Base-by-base conservation (phyloP, 2,113 vertebrate species). In the Spea bombifrons region DNA sequence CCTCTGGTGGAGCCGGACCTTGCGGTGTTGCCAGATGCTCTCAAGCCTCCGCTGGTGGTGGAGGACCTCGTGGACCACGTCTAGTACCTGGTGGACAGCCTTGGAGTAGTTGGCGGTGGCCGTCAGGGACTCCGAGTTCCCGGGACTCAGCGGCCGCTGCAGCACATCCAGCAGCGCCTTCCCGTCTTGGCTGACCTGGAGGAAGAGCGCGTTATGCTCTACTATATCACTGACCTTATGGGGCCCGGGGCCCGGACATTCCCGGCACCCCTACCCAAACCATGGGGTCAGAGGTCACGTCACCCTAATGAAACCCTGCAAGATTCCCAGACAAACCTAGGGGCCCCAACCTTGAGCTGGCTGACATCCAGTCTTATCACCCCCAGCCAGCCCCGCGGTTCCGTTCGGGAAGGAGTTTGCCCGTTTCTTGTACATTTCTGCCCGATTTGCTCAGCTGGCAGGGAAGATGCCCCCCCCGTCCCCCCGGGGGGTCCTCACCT, bases 91-190 rank as follows among this genome's bases (percentile, higher is more conserved):
- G 85, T 99, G 97, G 17, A 99, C 97, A 1, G 97, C 97, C 87
- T 97, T 97, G 86, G 97, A 99, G 87, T 99, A 99, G 85, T 99
- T 99, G 76, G 97, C 97, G 5, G 95, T 96, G 55, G 97, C 97
- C 0, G 97, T 99, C 83, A 99, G 92, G 8, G 97, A 99, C 67
- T 99, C 97, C 0, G 97, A 92, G 87, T 97, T 98, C 12, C 95
- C 95, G 0, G 97, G 97, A 82, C 97, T 94, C 85, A 99, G 87
- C 7, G 97, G 97, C 57, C 97, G 93, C 88, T 99, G 97, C 8
- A 99, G 91, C 61, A 98, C 96, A 75, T 99, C 97, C 89, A 99
- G 77, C 44, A 99, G 84, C 2, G 96, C 96, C 88, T 98, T 99
- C 66, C 97, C 97, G 68, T 99, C 97, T 85, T 99, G 97, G 88